A percentile compares a stretch with the other conserved stretches of the same genome.
Conservation (phyloP, 1,140 invertebrate species). For the Pseudomyrmex sp. region DNA sequence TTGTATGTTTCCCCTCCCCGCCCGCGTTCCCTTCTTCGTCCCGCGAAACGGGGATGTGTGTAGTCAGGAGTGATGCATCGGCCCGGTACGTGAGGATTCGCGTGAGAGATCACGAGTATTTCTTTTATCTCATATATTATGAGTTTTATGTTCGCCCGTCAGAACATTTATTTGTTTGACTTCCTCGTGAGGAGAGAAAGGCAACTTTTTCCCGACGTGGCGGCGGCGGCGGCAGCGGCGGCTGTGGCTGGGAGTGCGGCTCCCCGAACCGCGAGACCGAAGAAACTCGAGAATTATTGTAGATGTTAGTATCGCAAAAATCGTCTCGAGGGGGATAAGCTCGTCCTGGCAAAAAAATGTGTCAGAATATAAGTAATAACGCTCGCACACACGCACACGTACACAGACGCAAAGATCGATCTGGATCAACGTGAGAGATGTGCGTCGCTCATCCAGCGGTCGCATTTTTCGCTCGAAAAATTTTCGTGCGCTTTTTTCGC, state of each 20-base stretch:
- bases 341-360: slow-evolving; percentile 44
- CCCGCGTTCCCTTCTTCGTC: no score
- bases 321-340: slow-evolving; percentile 55
- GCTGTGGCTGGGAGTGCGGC: neutral
- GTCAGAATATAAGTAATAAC: slow-evolving; percentile 50
- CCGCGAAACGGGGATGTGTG: slow-evolving; percentile 28
- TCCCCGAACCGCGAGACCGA: slow-evolving; percentile 41
- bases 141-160: slow-evolving; percentile 75
- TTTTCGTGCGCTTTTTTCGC: slow-evolving; percentile 35
- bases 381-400: neutral
- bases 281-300: slow-evolving; percentile 66
- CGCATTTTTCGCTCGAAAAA: slow-evolving; percentile 9
- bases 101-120: slow-evolving; percentile 73
- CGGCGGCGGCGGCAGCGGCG: slow-evolving; percentile 8
- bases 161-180: slow-evolving; percentile 75
- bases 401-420: slow-evolving; percentile 28
- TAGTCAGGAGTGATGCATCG: slow-evolving; percentile 70
- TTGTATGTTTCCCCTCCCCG: slow-evolving; percentile 8
- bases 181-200: slow-evolving; percentile 64
- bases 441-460: neutral
- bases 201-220: slow-evolving; percentile 55
- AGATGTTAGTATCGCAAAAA: slow-evolving; percentile 57
- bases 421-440: slow-evolving; percentile 55
- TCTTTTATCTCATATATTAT: slow-evolving; percentile 75
- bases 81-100: slow-evolving; percentile 73